These are phyloP conservation scores for Muricea muricata DNA, from an alignment of 92 coral and sea anemone genomes.

Conservation along the genomic window DNA sequence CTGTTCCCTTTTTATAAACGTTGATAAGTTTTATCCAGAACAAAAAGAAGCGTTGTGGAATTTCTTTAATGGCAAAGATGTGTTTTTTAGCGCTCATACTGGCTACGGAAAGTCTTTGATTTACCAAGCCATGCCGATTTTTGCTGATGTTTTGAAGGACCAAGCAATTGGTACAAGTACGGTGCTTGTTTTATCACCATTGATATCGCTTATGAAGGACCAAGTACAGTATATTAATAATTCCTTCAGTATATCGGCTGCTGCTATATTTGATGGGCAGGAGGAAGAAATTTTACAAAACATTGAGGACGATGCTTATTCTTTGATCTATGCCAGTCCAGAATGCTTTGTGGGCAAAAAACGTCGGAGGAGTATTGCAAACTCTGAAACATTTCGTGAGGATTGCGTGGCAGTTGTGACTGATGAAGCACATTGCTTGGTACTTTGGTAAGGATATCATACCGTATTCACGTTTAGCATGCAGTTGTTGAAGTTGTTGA, in stretches of 20 bases:
- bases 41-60: background rate
- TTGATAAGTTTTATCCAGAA: background rate
- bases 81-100: constrained; percentile 5
- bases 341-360: background rate
- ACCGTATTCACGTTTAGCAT: background rate
- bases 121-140: background rate
- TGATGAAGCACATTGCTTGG: background rate
- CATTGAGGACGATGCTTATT: background rate
- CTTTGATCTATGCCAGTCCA: background rate
- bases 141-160: constrained; percentile 1
- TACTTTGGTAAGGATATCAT: background rate
- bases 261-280: background rate
- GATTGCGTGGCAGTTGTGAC: background rate
- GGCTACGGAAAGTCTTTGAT: constrained; percentile 3
- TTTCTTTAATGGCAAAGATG: background rate
- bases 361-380: background rate
- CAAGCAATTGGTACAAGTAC: background rate
- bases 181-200: background rate
- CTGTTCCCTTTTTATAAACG: background rate
- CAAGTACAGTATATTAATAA: background rate
- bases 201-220: background rate
- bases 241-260: background rate
- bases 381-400: background rate
- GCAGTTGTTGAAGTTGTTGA: too few relatives aligned
- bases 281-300: background rate